Evolutionary conservation across 2,797 vertebrate genomes (phyloP), one percentile per base, ranked within the genome.

Genomic region (Nyctibius grandis): DNA sequence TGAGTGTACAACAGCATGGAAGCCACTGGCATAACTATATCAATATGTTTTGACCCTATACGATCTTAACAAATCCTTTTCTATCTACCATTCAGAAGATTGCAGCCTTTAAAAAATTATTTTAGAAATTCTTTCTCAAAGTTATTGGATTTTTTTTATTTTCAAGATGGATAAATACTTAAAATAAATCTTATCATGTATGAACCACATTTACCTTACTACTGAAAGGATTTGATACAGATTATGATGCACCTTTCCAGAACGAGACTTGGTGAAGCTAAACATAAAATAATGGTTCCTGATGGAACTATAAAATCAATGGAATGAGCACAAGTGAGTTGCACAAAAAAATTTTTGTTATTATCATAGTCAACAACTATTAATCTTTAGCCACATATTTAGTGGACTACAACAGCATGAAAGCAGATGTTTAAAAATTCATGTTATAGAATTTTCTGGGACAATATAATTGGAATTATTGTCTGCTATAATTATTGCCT

Each of bases 381-480:
- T 95, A 80, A 77, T 88, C 48, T 96, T 96, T 61, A 85, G 86
- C 59, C 56, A 70, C 34, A 34, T 89, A 85, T 93, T 95, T 95
- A 74, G 69, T 21, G 78, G 70, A 90, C 63, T 31, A 65, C 15
- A 80, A 80, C 14, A 64, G 31, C 65, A 83, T 9, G 18, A 80
- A 91, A 91, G 79, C 16, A 79, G 93, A 97, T 84, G 23, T 89
- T 96, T 95, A 93, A 96, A 94, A 97, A 92, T 89, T 94, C 81
- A 91, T 92, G 79, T 76, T 94, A 91, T 54, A 78, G 84, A 94
- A 92, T 45, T 92, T 87, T 69, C 61, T 79, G 72, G 70, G 86
- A 93, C 83, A 77, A 86, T 29, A 64, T 75, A 95, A 87, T 82
- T 96, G 83, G 82, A 97, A 84, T 93, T 92, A 90, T 60, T 95